Conservation (phyloP, 2,888 invertebrate genomes). For the Drosophila rubida region DNA sequence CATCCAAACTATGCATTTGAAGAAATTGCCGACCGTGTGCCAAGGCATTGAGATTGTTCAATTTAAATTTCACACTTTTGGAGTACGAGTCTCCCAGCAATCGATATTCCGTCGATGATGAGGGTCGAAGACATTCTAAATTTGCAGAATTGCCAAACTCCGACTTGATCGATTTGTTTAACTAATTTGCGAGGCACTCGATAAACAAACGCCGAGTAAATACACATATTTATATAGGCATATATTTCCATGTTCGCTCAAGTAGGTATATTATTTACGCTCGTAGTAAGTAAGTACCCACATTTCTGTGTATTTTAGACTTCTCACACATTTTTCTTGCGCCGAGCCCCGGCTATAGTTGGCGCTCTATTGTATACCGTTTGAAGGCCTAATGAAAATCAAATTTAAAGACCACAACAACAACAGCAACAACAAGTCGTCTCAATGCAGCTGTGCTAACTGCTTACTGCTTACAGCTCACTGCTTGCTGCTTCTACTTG, state of each 20-base stretch:
- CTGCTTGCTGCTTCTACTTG: slow-evolving; percentile 4
- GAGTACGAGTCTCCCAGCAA: not conserved
- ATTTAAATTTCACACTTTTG: not conserved
- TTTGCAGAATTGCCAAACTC: not conserved
- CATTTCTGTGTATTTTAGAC: slow-evolving; percentile 8
- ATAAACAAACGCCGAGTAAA: not conserved
- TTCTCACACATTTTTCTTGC: slow-evolving; percentile 40
- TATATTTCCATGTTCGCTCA: slow-evolving; percentile 1
- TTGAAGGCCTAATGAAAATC: slow-evolving; percentile 62
- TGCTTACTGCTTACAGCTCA: slow-evolving; percentile 11
- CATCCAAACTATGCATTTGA: not conserved
- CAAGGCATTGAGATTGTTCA: not conserved
- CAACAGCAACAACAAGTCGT: slow-evolving; percentile 6
- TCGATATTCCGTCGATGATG: not conserved
- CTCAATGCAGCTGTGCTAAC: slow-evolving; percentile 32
- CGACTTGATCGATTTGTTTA: slow-evolving; percentile 6
- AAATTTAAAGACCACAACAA: slow-evolving; percentile 39
- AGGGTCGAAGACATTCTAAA: not conserved
- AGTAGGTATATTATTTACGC: not conserved
- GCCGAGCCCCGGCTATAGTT: slow-evolving; percentile 19
- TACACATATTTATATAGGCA: not conserved
- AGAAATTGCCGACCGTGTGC: not conserved
- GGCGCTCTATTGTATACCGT: slow-evolving; percentile 66
- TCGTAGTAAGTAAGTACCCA: slow-evolving; percentile 2
- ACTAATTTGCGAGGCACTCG: slow-evolving; percentile 4